Evolutionary conservation across 2,797 vertebrate genomes (phyloP), one percentile per base, ranked within the genome.

Genomic region (Parotocinclus haroldoi): DNA sequence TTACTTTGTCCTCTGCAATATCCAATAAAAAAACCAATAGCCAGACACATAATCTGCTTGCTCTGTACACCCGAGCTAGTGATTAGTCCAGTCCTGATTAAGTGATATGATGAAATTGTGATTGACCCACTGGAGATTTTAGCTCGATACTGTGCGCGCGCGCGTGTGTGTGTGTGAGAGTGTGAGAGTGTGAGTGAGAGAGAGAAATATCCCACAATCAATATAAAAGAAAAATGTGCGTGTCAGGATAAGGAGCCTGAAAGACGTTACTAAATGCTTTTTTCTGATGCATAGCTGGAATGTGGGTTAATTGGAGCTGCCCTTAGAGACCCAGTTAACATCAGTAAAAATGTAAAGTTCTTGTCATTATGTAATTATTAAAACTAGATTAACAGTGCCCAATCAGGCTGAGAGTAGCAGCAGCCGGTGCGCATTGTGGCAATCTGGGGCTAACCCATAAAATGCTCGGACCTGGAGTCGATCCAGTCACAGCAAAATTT

Each of bases 41-140:
- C 48, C 48, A 50, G 14, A 14, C n/a, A 50, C n/a, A 50, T 50
- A 11, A 50, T 50, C 48, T 50, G n/a, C 48, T 50, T 50, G 48
- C 14, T 14, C 48, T n/a, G 14, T 8, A 16, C 14, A 16, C 48
- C 48, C 7, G 14, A 50, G 48, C 48, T 50, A 50, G 14, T 50
- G 48, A 50, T 50, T 50, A 14, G 48, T 16, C 45, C 11, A 46
- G 46, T 66, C 78, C 73, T 27, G n/a, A 75, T 72, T 69, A 14
- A 58, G 83, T 79, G 81, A 84, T 80, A 72, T 68, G 82, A 69
- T 73, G 39, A 52, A 55, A 62, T 68, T 66, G 66, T 58, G 66
- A 49, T 59, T 72, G 72, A 72, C 44, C 68, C 73, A 74, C 71
- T 66, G 60, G 55, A 27, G 37, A 64, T 69, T 68, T 66, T 56